Conservation (phyloP, 2,797 vertebrate species). For the Thamnophis elegans region DNA sequence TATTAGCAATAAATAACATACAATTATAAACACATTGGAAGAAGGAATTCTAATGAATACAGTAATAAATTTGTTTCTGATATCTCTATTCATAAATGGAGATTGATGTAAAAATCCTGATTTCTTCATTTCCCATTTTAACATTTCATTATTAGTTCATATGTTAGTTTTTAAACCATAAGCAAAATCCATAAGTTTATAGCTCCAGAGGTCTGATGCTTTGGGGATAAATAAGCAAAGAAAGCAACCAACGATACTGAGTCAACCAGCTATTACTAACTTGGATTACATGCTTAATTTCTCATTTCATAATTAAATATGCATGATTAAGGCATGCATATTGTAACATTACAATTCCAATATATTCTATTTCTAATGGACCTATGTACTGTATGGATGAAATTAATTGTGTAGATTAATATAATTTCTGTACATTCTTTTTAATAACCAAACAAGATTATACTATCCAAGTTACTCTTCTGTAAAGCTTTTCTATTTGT, state of each 20-base stretch:
- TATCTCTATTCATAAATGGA: neutral
- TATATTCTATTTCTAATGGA: neutral
- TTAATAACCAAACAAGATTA: neutral
- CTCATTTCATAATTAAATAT: neutral
- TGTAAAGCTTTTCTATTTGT: neutral
- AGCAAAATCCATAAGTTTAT: neutral
- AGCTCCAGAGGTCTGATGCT: neutral
- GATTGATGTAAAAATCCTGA: neutral
- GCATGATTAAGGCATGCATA: neutral
- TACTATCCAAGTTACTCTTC: neutral
- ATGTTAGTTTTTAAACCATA: neutral
- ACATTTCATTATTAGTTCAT: neutral
- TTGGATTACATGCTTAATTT: neutral
- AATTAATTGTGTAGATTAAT: neutral
- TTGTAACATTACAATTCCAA: neutral
- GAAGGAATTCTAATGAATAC: neutral
- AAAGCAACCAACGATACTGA: neutral
- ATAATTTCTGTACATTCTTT: neutral
- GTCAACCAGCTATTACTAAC: neutral
- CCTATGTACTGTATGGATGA: neutral
- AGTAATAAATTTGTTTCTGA: neutral
- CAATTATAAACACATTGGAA: neutral
- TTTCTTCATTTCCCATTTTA: neutral
- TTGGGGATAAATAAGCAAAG: neutral
- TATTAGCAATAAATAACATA: neutral